Evolutionary conservation across 2,113 vertebrate genomes (phyloP).

Genomic region (Hassar affinis): DNA sequence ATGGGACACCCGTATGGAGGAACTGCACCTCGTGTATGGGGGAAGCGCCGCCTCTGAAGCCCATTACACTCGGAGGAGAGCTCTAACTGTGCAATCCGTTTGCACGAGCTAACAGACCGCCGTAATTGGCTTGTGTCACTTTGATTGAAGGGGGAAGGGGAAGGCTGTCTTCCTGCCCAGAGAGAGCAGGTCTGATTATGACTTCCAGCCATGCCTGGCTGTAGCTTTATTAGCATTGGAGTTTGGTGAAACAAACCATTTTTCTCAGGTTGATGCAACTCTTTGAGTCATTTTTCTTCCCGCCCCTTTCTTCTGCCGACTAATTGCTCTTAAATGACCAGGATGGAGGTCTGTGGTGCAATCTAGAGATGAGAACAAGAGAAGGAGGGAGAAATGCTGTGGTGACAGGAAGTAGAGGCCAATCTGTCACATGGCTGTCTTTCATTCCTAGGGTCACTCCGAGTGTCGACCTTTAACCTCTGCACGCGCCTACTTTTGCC

Average conservation of each 20-base stretch:
- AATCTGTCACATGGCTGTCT: constrained; percentile 48
- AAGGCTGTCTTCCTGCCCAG: background rate
- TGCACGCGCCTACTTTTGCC: constrained; percentile 7
- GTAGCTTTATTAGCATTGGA: background rate
- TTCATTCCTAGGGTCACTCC: constrained; percentile 35
- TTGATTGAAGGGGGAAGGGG: background rate
- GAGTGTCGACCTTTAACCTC: constrained; percentile 34
- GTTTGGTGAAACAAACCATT: background rate
- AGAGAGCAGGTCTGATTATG: constrained; percentile 8
- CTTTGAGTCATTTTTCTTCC: background rate
- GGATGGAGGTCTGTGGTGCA: constrained; percentile 11
- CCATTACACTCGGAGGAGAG: background rate
- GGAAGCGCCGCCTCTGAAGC: too few species aligned
- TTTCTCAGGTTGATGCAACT: too few species aligned
- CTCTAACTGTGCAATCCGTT: background rate
- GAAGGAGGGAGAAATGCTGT: background rate
- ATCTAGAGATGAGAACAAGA: constrained; percentile 9
- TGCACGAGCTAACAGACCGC: background rate
- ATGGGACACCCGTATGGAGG: too few species aligned
- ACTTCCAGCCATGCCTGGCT: background rate
- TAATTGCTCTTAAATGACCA: constrained; percentile 32
- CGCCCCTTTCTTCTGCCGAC: background rate
- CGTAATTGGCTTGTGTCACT: background rate
- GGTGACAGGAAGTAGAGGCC: constrained; percentile 10
- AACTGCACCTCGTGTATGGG: too few species aligned